Evolutionary conservation across 2,113 vertebrate species (phyloP), one percentile per base, ranked within the genome.

Genomic region (Romanogobio albipinnatus): DNA sequence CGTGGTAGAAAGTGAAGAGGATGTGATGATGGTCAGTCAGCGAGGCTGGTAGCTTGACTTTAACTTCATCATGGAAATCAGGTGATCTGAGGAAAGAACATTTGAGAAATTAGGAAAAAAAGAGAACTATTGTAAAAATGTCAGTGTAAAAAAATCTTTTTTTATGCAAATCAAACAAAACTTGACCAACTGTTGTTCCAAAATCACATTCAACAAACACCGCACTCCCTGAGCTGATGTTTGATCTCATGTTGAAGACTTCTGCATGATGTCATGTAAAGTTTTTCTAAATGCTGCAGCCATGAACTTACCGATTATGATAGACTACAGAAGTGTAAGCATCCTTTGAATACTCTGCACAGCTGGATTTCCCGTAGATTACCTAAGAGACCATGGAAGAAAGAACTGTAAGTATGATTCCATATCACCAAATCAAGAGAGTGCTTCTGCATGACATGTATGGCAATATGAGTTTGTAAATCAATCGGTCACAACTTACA

Each of bases 291-390:
- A 61, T 15, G 5, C 0, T 9, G 15, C 68, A 7, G n/a, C 43
- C 17, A 73, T 7, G 6, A 68, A 84, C 90, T 89, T 92, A 99
- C 98, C 98, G 95, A 95, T 99, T 99, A 90, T 99, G 98, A 93
- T 99, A 99, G 29, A 99, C 97, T 71, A 99, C 97, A 59, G 98
- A 94, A 84, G 98, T 99, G 90, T 99, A 99, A 0, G 98, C 97
- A 89, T 99, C 98, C 92, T 97, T 99, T 89, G 95, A 93, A 92
- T 96, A 99, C 90, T 99, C 98, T 85, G 96, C 95, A 94, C 97
- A 99, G 92, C 98, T 99, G 90, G 98, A 99, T 93, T 99, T 99
- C 82, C 98, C 98, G 94, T 97, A 99, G 91, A 99, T 99, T 88
- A 99, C 98, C 98, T 99, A 86, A 39, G 90, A 88, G 5, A 43